Evolutionary conservation across 2,797 vertebrate species (phyloP).

Genomic region (Rhinophrynus dorsalis): DNA sequence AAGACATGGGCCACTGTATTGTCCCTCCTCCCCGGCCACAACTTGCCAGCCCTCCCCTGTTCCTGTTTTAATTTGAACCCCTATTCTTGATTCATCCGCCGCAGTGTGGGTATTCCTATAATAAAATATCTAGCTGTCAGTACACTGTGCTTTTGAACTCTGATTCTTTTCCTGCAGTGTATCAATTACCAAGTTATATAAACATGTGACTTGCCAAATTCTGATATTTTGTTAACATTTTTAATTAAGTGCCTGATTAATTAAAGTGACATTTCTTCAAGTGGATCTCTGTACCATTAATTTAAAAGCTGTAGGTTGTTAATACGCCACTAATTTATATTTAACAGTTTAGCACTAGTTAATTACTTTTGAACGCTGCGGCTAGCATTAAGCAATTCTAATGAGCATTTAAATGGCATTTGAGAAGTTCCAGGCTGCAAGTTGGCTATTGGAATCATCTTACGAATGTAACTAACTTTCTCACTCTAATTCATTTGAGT

Average conservation of each 20-base stretch:
- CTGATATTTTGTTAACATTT: constrained; percentile 39
- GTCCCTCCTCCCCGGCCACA: too few species aligned
- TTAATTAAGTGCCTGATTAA: constrained; percentile 46
- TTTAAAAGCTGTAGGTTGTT: constrained; percentile 19
- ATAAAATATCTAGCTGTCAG: too few species aligned
- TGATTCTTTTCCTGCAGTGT: not conserved
- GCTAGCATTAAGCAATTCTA: constrained; percentile 10
- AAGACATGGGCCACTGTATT: too few species aligned
- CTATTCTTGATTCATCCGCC: too few species aligned
- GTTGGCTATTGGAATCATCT: not conserved
- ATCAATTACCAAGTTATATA: constrained; percentile 16
- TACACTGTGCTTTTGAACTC: constrained; percentile 4
- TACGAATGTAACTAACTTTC: constrained; percentile 11
- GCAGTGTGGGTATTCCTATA: too few species aligned
- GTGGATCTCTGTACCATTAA: constrained; percentile 21
- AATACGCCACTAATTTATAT: constrained; percentile 7
- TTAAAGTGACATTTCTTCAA: constrained; percentile 38
- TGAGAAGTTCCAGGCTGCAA: not conserved
- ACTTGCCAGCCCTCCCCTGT: too few species aligned
- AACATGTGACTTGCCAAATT: constrained; percentile 11
- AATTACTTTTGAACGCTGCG: constrained; percentile 20
- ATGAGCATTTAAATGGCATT: not conserved
- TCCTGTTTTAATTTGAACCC: too few species aligned
- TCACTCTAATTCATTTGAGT: constrained; percentile 11
- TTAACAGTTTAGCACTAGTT: constrained; percentile 10